Base-by-base conservation (phyloP, 1,140 invertebrate species). In the Drosophila ohnishii region DNA sequence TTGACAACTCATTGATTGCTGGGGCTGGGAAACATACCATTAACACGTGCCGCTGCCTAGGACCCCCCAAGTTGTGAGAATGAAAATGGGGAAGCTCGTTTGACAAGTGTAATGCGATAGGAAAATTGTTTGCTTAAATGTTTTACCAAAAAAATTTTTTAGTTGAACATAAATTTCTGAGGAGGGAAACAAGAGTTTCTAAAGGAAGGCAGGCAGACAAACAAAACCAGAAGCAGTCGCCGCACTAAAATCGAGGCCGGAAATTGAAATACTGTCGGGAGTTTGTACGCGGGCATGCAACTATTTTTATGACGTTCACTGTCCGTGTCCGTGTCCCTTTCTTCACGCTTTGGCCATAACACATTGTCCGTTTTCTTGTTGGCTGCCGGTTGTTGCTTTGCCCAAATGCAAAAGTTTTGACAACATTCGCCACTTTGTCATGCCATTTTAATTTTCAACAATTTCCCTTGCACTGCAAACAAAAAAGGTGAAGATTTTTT, bases 341-440 rank as follows among this genome's bases (percentile, higher is more conserved):
- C 50, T 34, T 11, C 14, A n/a, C 51, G 19, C 19, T 5, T 19
- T 62, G 48, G 45, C 34, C 47, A 34, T 51, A 44, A 47, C 61
- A 53, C 69, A 58, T 63, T 75, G 65, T 70, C 63, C 66, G 57
- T 51, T 45, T 57, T 45, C 45, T 37, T 37, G 58, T 57, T 40
- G 35, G 32, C 8, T 28, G 19, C 30, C 19, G n/a, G 19, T 11
- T 69, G n/a, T 55, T 58, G 39, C 13, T 55, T 34, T 51, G 45
- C 53, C 62, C 32, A 35, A 44, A 78, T 78, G 81, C 78, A 57
- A 84, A 79, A 86, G 79, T 87, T 87, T 83, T 80, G 83, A 82
- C 83, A 87, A 83, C 64, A 87, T 83, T 82, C 82, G 83, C 79
- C 83, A 87, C 83, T 87, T 87, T 87, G 83, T 87, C 83, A 87